Evolutionary conservation across 2,113 vertebrate species (phyloP), one percentile per base, ranked within the genome.

Genomic region (Nyctereutes procyonoides): DNA sequence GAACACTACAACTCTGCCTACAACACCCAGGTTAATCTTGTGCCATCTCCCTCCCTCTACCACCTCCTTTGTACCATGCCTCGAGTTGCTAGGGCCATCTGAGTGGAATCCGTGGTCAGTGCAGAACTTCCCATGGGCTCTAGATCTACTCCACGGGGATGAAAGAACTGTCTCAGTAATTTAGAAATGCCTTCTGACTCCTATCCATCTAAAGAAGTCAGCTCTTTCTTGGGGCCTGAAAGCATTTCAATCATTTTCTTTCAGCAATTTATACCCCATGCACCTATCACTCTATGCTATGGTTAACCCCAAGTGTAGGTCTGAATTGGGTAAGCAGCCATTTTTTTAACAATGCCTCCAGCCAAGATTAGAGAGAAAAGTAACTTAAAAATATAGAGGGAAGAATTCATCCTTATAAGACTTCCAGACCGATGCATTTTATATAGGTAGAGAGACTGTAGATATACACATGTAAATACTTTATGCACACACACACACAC

Each of bases 221-320:
- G 62, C 22, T 88, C 94, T 96, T 62, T 48, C n/a, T 93, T 71
- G 73, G 81, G 4, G 19, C 16, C 62, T 79, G 32, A 93, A 93
- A 96, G 43, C 55, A 85, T 58, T 86, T 93, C 84, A 93, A 16
- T 94, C 84, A 93, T 90, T 90, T 93, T 92, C 83, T 93, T 90
- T 96, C 56, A 79, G 51, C 55, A 93, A 43, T 93, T 81, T 97
- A 63, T 53, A 96, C 24, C 19, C 7, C 12, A 43, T 85, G 38
- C n/a, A 63, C 48, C 92, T 88, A 90, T 16, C 9, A 73, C 24
- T 93, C 38, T 58, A 1, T n/a, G 53, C 56, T 93, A 3, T 63
- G 30, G 26, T 58, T 95, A 89, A 73, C 43, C 55, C 30, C 84
- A 94, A 60, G 74, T 88, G 55, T 73, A 67, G 38, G 20, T 81